These are phyloP conservation scores for Galago senegalensis DNA, from an alignment of 2,797 vertebrate genomes.

Conservation along the genomic window DNA sequence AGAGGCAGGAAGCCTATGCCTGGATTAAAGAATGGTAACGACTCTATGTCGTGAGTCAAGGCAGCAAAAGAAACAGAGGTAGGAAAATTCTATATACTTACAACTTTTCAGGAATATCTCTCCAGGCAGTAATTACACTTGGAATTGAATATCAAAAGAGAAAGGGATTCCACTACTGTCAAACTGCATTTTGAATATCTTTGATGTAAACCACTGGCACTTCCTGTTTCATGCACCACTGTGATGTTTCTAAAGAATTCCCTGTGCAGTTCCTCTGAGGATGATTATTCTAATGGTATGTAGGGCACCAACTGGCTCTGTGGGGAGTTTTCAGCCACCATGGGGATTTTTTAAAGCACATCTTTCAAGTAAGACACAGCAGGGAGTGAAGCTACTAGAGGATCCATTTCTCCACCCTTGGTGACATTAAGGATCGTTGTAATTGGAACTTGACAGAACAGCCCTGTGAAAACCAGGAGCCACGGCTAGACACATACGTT, in stretches of 20 bases:
- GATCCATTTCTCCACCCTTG: neutral
- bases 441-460: slow-evolving; percentile 8
- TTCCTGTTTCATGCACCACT: slow-evolving; percentile 19
- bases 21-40: neutral
- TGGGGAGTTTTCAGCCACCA: neutral
- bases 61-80: neutral
- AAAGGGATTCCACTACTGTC: neutral
- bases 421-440: neutral
- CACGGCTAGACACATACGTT: neutral
- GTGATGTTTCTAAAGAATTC: slow-evolving; percentile 30
- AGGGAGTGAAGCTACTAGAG: neutral
- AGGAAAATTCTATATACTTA: neutral
- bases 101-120: slow-evolving; percentile 14
- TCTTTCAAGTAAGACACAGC: slow-evolving; percentile 50
- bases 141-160: slow-evolving; percentile 39
- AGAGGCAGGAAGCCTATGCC: neutral
- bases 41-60: neutral
- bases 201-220: neutral
- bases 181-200: neutral
- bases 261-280: neutral
- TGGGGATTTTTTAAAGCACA: neutral
- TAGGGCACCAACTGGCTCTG: neutral
- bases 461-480: too few species aligned
- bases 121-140: slow-evolving; percentile 43
- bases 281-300: neutral